Percentiles rank a stretch among this genome's conserved stretches.
phyloP scores from a whole-genome alignment of 2,888 invertebrate genomes.

The Patella pellucida region DNA sequence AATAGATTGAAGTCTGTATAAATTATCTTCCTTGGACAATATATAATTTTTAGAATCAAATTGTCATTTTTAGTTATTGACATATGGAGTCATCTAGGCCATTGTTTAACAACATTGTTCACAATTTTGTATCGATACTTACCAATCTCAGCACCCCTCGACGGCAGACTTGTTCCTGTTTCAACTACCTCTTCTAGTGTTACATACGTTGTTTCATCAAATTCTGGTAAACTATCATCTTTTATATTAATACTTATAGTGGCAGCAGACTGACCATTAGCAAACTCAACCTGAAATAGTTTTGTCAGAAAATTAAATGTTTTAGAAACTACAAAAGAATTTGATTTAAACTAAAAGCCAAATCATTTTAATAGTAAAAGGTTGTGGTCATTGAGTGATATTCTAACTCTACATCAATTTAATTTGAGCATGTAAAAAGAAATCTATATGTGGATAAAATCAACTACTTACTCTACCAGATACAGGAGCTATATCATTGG shows the following conservation, averaged over 20 bases:
- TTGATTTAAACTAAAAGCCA: background rate
- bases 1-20: no score
- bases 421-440: background rate
- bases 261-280: constrained; percentile 55
- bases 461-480: constrained; percentile 55
- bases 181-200: constrained; percentile 55
- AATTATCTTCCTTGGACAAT: no score
- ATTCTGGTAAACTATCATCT: constrained; percentile 63
- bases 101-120: no score
- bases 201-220: constrained; percentile 63
- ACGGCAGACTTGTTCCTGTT: constrained; percentile 49
- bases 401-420: background rate
- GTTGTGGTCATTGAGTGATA: background rate
- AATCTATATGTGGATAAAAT: no score
- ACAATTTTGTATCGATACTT: constrained; percentile 15
- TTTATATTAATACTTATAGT: constrained; percentile 61
- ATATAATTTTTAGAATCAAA: no score
- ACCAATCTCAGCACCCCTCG: constrained; percentile 63
- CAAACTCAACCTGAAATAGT: constrained; percentile 62
- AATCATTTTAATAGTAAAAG: background rate
- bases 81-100: no score
- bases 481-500: constrained; percentile 62
- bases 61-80: no score
- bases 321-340: background rate
- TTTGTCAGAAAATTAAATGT: background rate